Evolutionary conservation across 2,888 invertebrate genomes (phyloP).

Genomic region (Silvanus unidentatus): DNA sequence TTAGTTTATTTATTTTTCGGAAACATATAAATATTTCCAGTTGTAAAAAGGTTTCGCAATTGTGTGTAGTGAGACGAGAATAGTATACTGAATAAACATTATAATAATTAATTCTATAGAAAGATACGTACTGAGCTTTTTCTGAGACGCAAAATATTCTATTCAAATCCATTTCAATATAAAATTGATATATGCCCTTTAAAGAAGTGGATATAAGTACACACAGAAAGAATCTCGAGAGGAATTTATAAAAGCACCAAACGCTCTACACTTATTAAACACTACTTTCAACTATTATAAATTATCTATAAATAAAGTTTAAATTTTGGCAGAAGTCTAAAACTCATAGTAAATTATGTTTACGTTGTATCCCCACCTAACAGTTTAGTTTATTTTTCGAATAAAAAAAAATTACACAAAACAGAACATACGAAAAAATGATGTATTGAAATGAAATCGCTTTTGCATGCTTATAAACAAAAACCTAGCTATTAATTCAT

Average conservation of each 20-base stretch:
- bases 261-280: neutral
- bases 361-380: neutral
- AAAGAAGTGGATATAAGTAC: too few relatives aligned
- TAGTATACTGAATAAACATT: too few relatives aligned
- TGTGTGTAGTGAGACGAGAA: too few relatives aligned
- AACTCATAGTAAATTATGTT: neutral
- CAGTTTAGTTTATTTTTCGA: neutral
- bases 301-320: slow-evolving; percentile 1
- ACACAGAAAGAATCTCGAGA: too few relatives aligned
- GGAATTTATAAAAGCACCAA: neutral
- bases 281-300: neutral
- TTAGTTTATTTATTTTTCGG: too few relatives aligned
- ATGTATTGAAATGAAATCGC: too few relatives aligned
- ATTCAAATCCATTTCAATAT: slow-evolving; percentile 7
- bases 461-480: too few relatives aligned
- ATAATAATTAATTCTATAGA: neutral
- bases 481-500: too few relatives aligned
- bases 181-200: neutral
- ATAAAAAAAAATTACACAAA: neutral
- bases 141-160: slow-evolving; percentile 16
- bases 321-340: slow-evolving; percentile 3
- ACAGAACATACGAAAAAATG: too few relatives aligned
- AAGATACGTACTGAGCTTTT: slow-evolving; percentile 17
- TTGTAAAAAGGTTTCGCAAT: too few relatives aligned
- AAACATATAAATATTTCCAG: too few relatives aligned